Evolutionary conservation across 2,888 invertebrate species (phyloP).

Genomic region (Acronicta alni): DNA sequence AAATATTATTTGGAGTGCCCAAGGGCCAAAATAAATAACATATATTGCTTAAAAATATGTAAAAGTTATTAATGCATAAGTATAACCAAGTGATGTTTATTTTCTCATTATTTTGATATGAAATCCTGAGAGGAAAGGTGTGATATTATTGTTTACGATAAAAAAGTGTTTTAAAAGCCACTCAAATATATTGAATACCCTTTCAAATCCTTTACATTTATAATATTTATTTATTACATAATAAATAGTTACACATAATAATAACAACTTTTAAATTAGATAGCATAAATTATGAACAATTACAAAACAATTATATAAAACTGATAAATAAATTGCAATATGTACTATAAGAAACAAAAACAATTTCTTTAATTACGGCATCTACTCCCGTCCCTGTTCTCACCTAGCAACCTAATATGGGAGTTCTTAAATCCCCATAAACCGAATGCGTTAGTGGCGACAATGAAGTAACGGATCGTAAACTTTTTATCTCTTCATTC

Average conservation of each 20-base stretch:
- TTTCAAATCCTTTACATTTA: too few species aligned
- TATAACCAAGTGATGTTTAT: background rate
- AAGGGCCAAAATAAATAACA: too few species aligned
- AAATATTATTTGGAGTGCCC: too few species aligned
- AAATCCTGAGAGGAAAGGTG: slow-evolving; percentile 5
- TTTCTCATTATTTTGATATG: background rate
- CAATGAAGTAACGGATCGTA: slow-evolving; percentile 82
- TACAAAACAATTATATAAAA: too few species aligned
- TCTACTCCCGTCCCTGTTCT: slow-evolving; percentile 52
- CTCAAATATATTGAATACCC: background rate
- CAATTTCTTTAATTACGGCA: background rate
- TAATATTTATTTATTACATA: too few species aligned
- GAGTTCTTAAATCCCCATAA: slow-evolving; percentile 79
- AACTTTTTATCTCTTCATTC: slow-evolving; percentile 85
- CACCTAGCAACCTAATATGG: slow-evolving; percentile 68
- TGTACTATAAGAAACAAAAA: too few species aligned
- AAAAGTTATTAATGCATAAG: too few species aligned
- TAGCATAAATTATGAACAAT: too few species aligned
- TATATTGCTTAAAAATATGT: background rate
- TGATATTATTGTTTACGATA: slow-evolving; percentile 13
- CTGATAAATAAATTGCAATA: too few species aligned
- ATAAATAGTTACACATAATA: too few species aligned
- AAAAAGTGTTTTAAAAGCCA: slow-evolving; percentile 3
- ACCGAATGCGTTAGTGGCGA: slow-evolving; percentile 67
- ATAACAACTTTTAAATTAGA: too few species aligned